Conservation (phyloP, 2,797 vertebrate genomes). For the Luscinia luscinia region DNA sequence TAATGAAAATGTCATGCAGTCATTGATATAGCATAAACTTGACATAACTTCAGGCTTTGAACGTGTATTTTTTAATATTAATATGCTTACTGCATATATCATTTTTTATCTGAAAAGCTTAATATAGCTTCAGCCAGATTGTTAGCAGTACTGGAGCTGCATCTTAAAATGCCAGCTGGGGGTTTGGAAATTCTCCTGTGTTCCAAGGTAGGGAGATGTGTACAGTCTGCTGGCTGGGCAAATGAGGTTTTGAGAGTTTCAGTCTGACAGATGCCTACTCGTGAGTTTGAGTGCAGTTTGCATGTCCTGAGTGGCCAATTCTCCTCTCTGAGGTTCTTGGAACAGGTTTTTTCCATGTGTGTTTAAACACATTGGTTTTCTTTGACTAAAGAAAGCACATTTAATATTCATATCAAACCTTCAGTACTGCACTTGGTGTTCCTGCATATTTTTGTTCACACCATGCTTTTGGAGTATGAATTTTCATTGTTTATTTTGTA, state of each 20-base stretch:
- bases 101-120: conserved; percentile 41
- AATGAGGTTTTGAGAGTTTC: not conserved
- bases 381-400: not conserved
- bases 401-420: conserved; percentile 17
- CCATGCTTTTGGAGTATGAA: not conserved
- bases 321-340: not conserved
- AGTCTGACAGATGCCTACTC: not conserved
- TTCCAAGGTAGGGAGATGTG: not conserved
- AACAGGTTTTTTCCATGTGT: not conserved
- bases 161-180: not conserved
- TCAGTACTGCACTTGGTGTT: not conserved
- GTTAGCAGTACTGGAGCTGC: not conserved
- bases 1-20: conserved; percentile 49
- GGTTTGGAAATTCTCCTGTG: not conserved
- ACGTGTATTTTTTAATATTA: conserved; percentile 45
- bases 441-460: conserved; percentile 25
- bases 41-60: conserved; percentile 37
- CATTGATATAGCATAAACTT: conserved; percentile 18
- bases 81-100: not conserved
- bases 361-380: not conserved
- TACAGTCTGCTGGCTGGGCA: not conserved
- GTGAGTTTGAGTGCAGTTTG: not conserved
- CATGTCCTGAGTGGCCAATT: not conserved
- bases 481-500: conserved; percentile 31
- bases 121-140: conserved; percentile 13